phyloP scores from a whole-genome alignment of 2,113 vertebrate genomes.

The Erythrolamprus reginae region DNA sequence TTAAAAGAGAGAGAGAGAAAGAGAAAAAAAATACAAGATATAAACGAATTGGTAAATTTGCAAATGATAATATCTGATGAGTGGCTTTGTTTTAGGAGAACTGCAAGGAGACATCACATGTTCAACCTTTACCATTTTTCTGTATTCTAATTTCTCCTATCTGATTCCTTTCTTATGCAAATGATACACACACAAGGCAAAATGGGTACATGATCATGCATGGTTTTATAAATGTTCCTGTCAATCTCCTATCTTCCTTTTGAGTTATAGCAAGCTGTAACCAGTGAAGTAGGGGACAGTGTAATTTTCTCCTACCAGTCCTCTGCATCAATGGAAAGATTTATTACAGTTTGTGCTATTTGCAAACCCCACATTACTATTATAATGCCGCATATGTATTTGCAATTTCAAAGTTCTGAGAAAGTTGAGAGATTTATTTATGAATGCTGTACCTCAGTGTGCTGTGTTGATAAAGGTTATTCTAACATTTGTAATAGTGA shows the following conservation, averaged over 20 bases:
- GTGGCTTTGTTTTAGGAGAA: neutral
- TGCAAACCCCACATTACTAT: constrained; percentile 21
- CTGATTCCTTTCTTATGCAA: neutral
- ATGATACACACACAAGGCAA: neutral
- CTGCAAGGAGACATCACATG: neutral
- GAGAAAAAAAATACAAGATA: constrained; percentile 21
- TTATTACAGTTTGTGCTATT: constrained; percentile 33
- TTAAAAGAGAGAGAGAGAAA: neutral
- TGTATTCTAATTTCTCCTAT: neutral
- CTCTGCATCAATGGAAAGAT: constrained; percentile 44
- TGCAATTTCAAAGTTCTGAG: neutral
- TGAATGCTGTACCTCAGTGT: neutral
- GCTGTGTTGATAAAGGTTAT: constrained; percentile 36
- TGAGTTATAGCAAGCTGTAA: neutral
- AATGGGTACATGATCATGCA: neutral
- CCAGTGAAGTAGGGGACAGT: constrained; percentile 28
- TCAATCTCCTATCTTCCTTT: neutral
- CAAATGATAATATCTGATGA: constrained; percentile 21
- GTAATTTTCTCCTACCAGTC: constrained; percentile 26
- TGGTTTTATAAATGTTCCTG: rapidly evolving
- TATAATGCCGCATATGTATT: neutral
- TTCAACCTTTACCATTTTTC: neutral
- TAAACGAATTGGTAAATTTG: constrained; percentile 32
- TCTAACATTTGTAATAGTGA: neutral
- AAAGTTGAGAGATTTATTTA: neutral